phyloP scores from a whole-genome alignment of 2,113 vertebrate genomes.

The Peromyscus polionotus region DNA sequence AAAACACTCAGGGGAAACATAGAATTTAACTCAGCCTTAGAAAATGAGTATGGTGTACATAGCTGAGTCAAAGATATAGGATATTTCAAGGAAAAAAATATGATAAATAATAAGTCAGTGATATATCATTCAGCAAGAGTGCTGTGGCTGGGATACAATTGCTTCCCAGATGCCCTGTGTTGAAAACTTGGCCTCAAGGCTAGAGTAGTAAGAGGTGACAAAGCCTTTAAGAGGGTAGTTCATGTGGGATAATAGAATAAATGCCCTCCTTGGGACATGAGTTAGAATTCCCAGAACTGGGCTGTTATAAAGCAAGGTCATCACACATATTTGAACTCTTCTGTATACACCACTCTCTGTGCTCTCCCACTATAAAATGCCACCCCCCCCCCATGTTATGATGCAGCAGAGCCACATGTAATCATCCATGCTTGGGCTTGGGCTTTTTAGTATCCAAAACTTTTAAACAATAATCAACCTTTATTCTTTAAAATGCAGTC shows the following conservation, averaged over 20 bases:
- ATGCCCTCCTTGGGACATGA: not conserved
- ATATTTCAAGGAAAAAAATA: not conserved
- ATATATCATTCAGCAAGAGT: not conserved
- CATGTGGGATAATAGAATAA: not conserved
- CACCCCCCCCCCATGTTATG: not conserved
- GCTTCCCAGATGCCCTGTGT: not conserved
- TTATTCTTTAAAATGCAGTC: not conserved
- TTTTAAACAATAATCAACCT: not conserved
- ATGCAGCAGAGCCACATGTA: not conserved
- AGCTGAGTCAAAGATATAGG: not conserved
- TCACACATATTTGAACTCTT: not conserved
- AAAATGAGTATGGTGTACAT: slow-evolving; percentile 8
- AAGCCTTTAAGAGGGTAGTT: not conserved
- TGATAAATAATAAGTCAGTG: not conserved
- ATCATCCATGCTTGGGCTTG: not conserved
- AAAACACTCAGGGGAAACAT: not conserved
- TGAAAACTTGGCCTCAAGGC: not conserved
- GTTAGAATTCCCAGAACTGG: not conserved
- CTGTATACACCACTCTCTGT: not conserved
- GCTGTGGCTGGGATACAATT: not conserved
- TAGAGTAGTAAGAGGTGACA: not conserved
- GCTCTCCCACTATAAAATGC: not conserved
- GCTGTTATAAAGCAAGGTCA: not conserved
- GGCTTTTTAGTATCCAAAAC: not conserved
- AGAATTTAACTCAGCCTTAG: not conserved